Base-by-base conservation (phyloP, 2,888 invertebrate genomes). In the Automeris io region DNA sequence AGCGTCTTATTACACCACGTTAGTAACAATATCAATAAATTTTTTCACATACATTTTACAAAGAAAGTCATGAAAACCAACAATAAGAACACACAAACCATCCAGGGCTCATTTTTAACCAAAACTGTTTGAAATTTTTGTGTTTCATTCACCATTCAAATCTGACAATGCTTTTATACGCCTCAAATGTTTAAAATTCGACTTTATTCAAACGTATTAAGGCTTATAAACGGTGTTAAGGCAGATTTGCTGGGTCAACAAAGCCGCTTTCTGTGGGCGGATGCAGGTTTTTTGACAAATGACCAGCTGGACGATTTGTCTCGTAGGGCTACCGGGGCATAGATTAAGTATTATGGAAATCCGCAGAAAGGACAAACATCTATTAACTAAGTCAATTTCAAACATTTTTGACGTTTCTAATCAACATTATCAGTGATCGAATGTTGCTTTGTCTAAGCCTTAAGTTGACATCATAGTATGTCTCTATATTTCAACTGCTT, bases 231-330 rank as follows among this genome's bases (percentile, higher is more conserved):
- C 22, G 5, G 29, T 29, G 39, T 22, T 5, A 2, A 5, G 11
- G 13, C 23, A 39, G 22, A 3, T 5, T 39, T 39, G 39, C 33
- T 3, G 18, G 11, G 36, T 24, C 21, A 25, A 40, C 40, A 40
- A 40, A 29, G 21, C 73, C 73, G 77, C 76, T 83, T 82, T 77
- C 76, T 73, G 65, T 57, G 62, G 70, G 73, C 85, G 85, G 83
- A 85, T 80, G 81, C 80, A 85, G 78, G 81, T 80, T 82, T 83
- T 86, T 81, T 86, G 86, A 86, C 76, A 86, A 86, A 86, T 85
- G 83, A 78, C 82, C 76, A 76, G 70, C 71, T 68, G 70, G 77
- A 62, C 78, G 78, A 83, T 85, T 85, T 86, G 83, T 85, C 85
- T 82, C 78, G 68, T 64, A 69, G 82, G 82, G 83, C 78, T 79